Evolutionary conservation across 2,888 invertebrate species (phyloP), one percentile per base, ranked within the genome.

Genomic region (Sarcophaga subvicina): DNA sequence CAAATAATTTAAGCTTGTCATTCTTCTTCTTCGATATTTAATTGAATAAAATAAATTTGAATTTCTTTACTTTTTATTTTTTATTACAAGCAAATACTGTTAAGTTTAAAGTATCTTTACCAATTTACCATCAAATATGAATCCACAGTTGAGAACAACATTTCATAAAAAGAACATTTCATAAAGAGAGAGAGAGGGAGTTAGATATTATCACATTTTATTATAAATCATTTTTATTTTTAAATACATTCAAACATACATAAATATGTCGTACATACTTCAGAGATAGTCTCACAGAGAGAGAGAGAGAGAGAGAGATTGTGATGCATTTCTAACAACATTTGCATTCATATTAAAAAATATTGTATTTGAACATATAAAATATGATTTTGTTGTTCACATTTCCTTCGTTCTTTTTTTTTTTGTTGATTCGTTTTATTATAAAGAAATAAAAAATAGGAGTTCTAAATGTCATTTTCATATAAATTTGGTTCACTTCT

Each of bases 291-390:
- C 2, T 17, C 5, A 54, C 10, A 37, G 2, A 37, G 2, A 37
- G 10, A 37, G 5, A 4, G 37, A 37, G 10, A 37, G 8, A 37
- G 37, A 8, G 37, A 37, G 37, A 37, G 37, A 8, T 4, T 0
- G 54, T 14, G 11, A 54, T 70, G 72, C 69, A 81, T 77, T 84
- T 83, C 71, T 71, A 27, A 70, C 75, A 72, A 83, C 78, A 80
- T 86, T 77, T 83, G 83, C 86, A 86, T 86, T 72, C 63, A 80
- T 83, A 83, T 86, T 86, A 73, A 86, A 86, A 83, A n/a, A 22
- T 75, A 66, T 80, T 63, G 3, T 73, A 70, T 80, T 72, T 79
- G 79, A 86, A 83, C 71, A 86, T 86, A 86, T 86, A 80, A 83
- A 77, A 80, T 25, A 73, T 67, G 62, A 71, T 63, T 77, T 72